Conservation (phyloP, 92 coral and sea anemone genomes). For the Umimayanthus chanpuru region DNA sequence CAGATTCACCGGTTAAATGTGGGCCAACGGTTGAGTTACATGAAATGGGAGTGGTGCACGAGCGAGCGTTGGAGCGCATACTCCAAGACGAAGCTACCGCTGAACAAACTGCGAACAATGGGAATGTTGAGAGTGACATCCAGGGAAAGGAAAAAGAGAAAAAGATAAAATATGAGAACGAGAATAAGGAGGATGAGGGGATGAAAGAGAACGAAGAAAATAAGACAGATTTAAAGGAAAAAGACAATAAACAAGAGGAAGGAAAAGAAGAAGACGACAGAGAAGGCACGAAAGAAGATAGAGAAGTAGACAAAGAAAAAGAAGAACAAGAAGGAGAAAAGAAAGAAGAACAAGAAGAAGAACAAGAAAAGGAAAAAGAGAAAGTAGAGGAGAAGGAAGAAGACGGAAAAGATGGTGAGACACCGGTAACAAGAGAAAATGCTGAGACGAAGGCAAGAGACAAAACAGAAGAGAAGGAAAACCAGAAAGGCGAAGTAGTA, state of each 20-base stretch:
- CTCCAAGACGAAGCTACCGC: neutral
- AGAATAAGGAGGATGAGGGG: neutral
- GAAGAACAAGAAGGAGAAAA: neutral
- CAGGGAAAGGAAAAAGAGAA: neutral
- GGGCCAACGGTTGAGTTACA: neutral
- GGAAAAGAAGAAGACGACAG: neutral
- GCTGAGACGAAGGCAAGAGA: neutral
- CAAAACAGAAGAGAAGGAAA: neutral
- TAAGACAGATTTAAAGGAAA: neutral
- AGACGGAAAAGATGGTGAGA: neutral
- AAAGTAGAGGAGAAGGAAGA: neutral
- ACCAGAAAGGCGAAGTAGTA: neutral
- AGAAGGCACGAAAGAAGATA: neutral
- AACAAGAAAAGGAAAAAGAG: neutral
- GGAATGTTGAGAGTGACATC: neutral
- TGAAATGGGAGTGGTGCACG: neutral
- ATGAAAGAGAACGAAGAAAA: neutral
- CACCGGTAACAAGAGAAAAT: neutral
- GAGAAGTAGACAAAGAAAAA: neutral
- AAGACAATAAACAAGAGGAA: neutral
- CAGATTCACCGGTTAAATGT: neutral
- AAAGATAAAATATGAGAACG: neutral
- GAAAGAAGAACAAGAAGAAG: neutral
- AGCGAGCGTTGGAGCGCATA: neutral
- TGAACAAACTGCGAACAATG: neutral